These are phyloP conservation scores for Phoxinus phoxinus DNA, from an alignment of 2,113 vertebrate genomes.

Conservation along the genomic window DNA sequence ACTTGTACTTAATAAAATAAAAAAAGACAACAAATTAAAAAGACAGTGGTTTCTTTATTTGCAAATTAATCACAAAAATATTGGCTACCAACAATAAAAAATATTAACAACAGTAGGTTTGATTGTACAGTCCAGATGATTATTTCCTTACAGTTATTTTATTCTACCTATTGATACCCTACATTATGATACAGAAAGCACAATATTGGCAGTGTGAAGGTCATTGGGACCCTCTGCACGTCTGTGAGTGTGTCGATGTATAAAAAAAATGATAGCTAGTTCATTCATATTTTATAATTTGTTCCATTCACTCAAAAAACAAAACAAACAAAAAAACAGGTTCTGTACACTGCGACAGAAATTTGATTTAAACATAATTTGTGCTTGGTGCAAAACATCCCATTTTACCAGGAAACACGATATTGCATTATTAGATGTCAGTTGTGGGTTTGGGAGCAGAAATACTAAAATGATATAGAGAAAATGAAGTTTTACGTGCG, in stretches of 20 bases:
- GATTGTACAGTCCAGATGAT: conserved; percentile 68
- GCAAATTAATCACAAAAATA: conserved; percentile 71
- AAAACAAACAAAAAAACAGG: background rate
- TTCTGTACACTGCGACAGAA: conserved; percentile 30
- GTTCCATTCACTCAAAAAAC: conserved; percentile 22
- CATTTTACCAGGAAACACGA: conserved; percentile 30
- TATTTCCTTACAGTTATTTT: conserved; percentile 61
- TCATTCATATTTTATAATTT: conserved; percentile 8
- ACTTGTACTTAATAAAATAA: background rate
- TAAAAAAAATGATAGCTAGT: conserved; percentile 18
- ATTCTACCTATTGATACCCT: conserved; percentile 59
- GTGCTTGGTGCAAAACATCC: conserved; percentile 58
- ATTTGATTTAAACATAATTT: conserved; percentile 43
- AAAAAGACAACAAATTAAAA: conserved; percentile 49
- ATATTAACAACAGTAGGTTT: conserved; percentile 66
- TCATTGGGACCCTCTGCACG: conserved; percentile 44
- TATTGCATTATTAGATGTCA: conserved; percentile 60
- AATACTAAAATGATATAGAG: conserved; percentile 33
- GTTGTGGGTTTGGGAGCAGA: conserved; percentile 29
- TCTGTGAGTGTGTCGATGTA: conserved; percentile 18
- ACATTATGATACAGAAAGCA: conserved; percentile 65
- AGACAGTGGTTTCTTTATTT: conserved; percentile 70
- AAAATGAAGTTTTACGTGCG: background rate
- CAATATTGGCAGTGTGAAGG: conserved; percentile 64
- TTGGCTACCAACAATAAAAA: conserved; percentile 70